phyloP scores from a whole-genome alignment of 2,797 vertebrate genomes.

The Odontamblyopus rebecca region DNA sequence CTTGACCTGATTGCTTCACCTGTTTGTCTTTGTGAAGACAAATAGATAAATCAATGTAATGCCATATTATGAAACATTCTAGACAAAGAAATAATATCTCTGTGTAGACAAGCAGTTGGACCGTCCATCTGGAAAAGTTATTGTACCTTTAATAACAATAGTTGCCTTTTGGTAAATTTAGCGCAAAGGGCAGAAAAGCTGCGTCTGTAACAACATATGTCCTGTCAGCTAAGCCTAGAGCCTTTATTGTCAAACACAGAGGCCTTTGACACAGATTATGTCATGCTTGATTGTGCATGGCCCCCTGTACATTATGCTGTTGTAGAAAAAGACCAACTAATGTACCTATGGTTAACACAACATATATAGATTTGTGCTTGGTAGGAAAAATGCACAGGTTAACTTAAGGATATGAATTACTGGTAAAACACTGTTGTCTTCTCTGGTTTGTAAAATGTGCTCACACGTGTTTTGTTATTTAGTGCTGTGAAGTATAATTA shows the following conservation, averaged over 20 bases:
- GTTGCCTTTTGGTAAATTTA: constrained; percentile 8
- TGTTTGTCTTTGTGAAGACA: too few species aligned
- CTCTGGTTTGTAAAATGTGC: neutral
- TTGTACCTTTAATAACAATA: constrained; percentile 20
- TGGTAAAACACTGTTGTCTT: neutral
- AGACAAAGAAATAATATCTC: too few species aligned
- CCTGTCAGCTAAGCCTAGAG: constrained; percentile 39
- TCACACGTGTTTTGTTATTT: neutral
- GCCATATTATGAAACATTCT: too few species aligned
- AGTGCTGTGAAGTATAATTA: neutral
- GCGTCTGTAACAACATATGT: constrained; percentile 40
- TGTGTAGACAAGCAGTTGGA: too few species aligned
- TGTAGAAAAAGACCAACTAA: constrained; percentile 39
- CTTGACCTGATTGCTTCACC: too few species aligned
- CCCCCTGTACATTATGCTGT: constrained; percentile 55
- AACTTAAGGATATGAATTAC: neutral
- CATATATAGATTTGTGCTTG: neutral
- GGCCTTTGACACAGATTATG: constrained; percentile 41
- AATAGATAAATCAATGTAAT: too few species aligned
- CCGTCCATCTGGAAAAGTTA: too few species aligned
- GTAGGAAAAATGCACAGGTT: neutral
- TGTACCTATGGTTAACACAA: constrained; percentile 8
- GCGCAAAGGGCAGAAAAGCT: constrained; percentile 24
- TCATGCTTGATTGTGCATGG: constrained; percentile 35
- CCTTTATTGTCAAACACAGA: constrained; percentile 46